Conservation (phyloP, 2,888 invertebrate genomes). For the Lycocerus yunnanus region DNA sequence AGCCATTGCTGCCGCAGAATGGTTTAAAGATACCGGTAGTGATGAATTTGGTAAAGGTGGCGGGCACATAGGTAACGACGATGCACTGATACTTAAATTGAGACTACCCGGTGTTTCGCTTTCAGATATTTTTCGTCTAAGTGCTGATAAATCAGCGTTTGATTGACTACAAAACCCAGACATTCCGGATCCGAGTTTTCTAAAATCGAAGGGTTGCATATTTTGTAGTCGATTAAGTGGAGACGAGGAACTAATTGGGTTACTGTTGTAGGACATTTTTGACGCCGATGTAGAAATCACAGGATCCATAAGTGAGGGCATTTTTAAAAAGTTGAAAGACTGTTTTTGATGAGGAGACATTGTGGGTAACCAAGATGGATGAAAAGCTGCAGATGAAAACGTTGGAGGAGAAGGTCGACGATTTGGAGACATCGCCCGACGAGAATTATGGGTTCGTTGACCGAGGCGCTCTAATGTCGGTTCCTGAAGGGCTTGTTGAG, state of each 20-base stretch:
- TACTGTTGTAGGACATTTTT: slow-evolving; percentile 61
- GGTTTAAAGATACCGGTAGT: slow-evolving; percentile 52
- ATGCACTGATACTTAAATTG: slow-evolving; percentile 64
- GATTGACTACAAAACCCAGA: slow-evolving; percentile 62
- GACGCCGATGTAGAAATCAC: slow-evolving; percentile 63
- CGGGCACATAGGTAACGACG: slow-evolving; percentile 66
- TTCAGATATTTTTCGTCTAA: slow-evolving; percentile 61
- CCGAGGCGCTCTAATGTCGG: slow-evolving; percentile 62
- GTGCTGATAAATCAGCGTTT: slow-evolving; percentile 46
- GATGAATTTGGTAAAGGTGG: slow-evolving; percentile 66
- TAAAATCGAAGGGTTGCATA: slow-evolving; percentile 95
- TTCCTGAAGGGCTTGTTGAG: slow-evolving; percentile 66
- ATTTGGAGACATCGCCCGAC: slow-evolving; percentile 70
- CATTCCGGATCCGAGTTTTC: slow-evolving; percentile 71
- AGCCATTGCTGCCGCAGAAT: slow-evolving; percentile 69
- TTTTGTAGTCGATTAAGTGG: slow-evolving; percentile 89
- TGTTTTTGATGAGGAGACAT: slow-evolving; percentile 58
- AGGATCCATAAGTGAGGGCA: slow-evolving; percentile 57
- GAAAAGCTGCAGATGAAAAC: slow-evolving; percentile 57
- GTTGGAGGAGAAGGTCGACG: slow-evolving; percentile 68
- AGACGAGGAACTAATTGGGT: slow-evolving; percentile 66
- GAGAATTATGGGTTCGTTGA: slow-evolving; percentile 52
- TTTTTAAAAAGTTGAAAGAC: slow-evolving; percentile 56
- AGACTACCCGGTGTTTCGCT: slow-evolving; percentile 60
- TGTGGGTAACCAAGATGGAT: slow-evolving; percentile 53